A percentile compares a stretch with the other conserved stretches of the same genome.
Conservation (phyloP, 2,113 vertebrate genomes). For the Pyxicephalus adspersus region DNA sequence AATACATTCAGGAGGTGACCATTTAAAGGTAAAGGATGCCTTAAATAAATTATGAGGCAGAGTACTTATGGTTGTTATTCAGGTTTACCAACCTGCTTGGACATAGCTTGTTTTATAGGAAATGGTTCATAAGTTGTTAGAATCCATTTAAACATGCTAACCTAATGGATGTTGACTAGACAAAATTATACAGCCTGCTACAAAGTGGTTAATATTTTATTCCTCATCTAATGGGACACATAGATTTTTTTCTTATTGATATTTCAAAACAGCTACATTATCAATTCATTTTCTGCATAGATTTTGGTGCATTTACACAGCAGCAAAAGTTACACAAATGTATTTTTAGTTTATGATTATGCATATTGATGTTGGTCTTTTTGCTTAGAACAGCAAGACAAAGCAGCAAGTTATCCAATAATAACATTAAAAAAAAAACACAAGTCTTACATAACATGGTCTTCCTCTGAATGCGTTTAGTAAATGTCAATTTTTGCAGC, state of each 20-base stretch:
- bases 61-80: too few species aligned
- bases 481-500: too few species aligned
- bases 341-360: conserved; percentile 35
- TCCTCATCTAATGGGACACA: not conserved
- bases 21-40: too few species aligned
- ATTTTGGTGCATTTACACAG: not conserved
- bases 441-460: too few species aligned
- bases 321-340: not conserved
- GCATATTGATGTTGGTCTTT: conserved; percentile 1
- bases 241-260: conserved; percentile 21
- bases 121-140: too few species aligned
- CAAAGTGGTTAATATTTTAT: not conserved
- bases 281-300: not conserved
- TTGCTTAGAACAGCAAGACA: conserved; percentile 5
- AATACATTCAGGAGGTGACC: too few species aligned
- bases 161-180: not conserved
- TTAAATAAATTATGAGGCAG: too few species aligned
- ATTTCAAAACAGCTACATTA: not conserved
- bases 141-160: too few species aligned
- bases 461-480: too few species aligned
- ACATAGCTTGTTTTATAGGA: too few species aligned
- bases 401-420: not conserved
- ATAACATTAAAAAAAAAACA: not conserved
- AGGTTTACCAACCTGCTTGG: too few species aligned
- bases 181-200: not conserved